Evolutionary conservation across 2,797 vertebrate species (phyloP).

Genomic region (Hydrophis major): DNA sequence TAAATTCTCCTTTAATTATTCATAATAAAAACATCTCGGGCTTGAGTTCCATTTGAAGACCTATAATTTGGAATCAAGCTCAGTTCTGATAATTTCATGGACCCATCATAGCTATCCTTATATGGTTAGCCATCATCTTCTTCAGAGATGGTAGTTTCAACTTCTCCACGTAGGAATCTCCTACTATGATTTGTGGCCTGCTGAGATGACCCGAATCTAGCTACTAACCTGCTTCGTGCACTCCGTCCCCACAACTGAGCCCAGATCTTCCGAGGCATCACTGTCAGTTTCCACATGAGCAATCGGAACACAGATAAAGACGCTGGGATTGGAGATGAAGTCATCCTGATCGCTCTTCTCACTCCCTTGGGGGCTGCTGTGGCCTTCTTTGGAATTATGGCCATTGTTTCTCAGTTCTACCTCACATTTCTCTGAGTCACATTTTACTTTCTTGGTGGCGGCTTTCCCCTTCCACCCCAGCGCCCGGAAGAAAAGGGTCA

Average conservation of each 20-base stretch:
- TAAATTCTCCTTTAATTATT: too few relatives aligned
- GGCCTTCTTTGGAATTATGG: conserved; percentile 63
- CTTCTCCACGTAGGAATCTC: background rate
- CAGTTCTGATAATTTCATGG: background rate
- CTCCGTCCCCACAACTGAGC: conserved; percentile 55
- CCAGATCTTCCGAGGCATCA: conserved; percentile 80
- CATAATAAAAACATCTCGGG: too few relatives aligned
- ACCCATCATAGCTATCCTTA: background rate
- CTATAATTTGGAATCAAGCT: background rate
- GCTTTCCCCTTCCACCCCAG: conserved; percentile 74
- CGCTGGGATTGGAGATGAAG: conserved; percentile 80
- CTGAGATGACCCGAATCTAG: background rate
- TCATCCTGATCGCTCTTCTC: conserved; percentile 74
- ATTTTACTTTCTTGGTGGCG: conserved; percentile 72
- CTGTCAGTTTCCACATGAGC: conserved; percentile 89
- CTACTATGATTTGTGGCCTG: background rate
- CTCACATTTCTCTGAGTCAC: conserved; percentile 56
- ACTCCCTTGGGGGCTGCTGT: conserved; percentile 52
- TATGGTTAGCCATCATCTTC: background rate
- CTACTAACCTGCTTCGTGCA: conserved; percentile 60
- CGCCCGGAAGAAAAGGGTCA: conserved; percentile 75
- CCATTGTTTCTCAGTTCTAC: conserved; percentile 23
- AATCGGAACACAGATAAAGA: conserved; percentile 89
- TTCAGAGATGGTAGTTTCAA: background rate
- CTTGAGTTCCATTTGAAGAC: too few relatives aligned